Evolutionary conservation across 2,888 invertebrate genomes (phyloP), one percentile per base, ranked within the genome.

Genomic region (Idaea dimidiata): DNA sequence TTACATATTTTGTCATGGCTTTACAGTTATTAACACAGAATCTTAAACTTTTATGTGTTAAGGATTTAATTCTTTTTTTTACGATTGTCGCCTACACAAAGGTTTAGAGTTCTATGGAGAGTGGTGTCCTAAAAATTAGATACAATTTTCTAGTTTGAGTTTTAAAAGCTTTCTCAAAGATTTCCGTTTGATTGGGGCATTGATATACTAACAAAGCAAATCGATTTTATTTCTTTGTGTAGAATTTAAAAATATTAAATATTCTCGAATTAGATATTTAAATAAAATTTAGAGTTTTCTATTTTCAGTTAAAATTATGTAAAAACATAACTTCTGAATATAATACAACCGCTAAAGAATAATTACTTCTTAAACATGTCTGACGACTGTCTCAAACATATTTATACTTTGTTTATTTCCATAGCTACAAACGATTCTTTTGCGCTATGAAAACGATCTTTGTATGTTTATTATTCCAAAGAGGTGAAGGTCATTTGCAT

Each of bases 1-100:
- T 84, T 80, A 85, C 82, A 84, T 83, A 82, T 85, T 84, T 84
- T 84, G 84, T 83, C 84, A 78, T 72, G 71, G 67, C 62, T 66
- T 43, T 43, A 71, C 72, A 80, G 80, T 81, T 79, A 80, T 77
- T 68, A 73, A 68, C 71, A 74, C 75, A 76, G 75, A 79, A 77
- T 76, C 72, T 71, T 69, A 71, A 69, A 68, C 66, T 72, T 68
- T 81, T 79, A 70, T 72, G 69, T 77, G 69, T 43, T 74, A 75
- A 74, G 71, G 78, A 80, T 82, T 83, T 81, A 82, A 81, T 81
- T 80, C 77, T 70, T 72, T 78, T n/a, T 80, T 82, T 81, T 79
- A 78, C 72, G 76, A 79, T 67, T 72, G 70, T 72, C 72, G 67
- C 77, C 84, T 78, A 82, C 82, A 77, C 79, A 60, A 56, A 60